These are phyloP conservation scores for Lateolabrax maculatus DNA, from an alignment of 2,797 vertebrate species.

Conservation along the genomic window DNA sequence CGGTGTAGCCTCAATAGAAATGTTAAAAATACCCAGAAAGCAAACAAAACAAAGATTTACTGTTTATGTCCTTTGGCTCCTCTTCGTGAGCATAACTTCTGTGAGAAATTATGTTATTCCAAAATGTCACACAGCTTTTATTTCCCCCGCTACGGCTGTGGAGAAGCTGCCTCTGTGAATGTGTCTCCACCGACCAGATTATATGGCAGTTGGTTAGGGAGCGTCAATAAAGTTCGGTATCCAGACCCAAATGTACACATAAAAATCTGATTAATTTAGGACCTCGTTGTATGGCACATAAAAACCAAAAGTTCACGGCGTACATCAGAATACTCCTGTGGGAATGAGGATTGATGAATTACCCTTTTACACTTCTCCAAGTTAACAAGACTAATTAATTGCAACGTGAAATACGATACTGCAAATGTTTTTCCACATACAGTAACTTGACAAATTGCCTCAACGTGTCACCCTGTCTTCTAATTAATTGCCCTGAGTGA, in stretches of 20 bases:
- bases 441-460: conserved; percentile 47
- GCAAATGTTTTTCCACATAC: conserved; percentile 26
- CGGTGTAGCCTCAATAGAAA: background rate
- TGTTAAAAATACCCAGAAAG: conserved; percentile 34
- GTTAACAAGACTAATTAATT: conserved; percentile 21
- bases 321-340: background rate
- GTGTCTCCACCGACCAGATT: conserved; percentile 35
- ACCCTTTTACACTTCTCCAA: background rate
- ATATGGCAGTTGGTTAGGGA: conserved; percentile 29
- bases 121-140: conserved; percentile 64
- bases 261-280: conserved; percentile 41
- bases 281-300: background rate
- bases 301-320: conserved; percentile 28
- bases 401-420: conserved; percentile 25
- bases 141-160: conserved; percentile 6
- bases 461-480: conserved; percentile 11
- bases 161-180: conserved; percentile 10
- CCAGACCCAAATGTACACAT: conserved; percentile 1
- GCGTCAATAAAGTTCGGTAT: conserved; percentile 38
- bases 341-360: background rate
- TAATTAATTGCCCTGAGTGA: conserved; percentile 39
- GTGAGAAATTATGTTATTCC: conserved; percentile 18
- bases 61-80: conserved; percentile 19
- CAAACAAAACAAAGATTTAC: conserved; percentile 51
- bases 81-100: conserved; percentile 44